Evolutionary conservation across 2,797 vertebrate species (phyloP).

Genomic region (Anguilla anguilla): DNA sequence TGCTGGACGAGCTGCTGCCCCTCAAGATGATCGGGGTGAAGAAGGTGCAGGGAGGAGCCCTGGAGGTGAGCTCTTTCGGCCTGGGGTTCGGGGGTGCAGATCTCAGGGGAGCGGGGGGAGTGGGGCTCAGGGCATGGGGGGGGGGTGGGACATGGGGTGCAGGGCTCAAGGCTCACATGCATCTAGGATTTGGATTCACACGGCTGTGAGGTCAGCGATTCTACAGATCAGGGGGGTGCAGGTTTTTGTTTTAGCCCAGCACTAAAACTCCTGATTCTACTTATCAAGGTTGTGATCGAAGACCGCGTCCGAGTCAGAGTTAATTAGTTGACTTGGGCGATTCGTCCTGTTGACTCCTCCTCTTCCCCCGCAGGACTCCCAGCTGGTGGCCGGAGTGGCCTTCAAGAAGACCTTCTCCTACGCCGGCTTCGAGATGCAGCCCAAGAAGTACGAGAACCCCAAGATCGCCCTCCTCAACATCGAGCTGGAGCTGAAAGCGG

Average conservation of each 20-base stretch:
- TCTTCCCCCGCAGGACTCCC: slow-evolving; percentile 79
- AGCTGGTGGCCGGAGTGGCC: slow-evolving; percentile 89
- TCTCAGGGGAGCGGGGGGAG: not conserved
- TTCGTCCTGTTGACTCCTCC: too few species aligned
- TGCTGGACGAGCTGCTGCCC: slow-evolving; percentile 89
- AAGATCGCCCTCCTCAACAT: slow-evolving; percentile 92
- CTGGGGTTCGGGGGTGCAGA: not conserved
- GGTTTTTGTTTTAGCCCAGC: not conserved
- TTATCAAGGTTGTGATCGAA: not conserved
- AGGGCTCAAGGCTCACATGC: not conserved
- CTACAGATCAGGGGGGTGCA: not conserved
- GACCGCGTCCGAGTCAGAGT: not conserved
- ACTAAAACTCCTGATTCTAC: not conserved
- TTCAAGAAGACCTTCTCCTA: slow-evolving; percentile 99
- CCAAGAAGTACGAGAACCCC: slow-evolving; percentile 86
- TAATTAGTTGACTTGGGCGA: too few species aligned
- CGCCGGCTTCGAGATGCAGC: slow-evolving; percentile 98
- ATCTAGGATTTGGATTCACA: not conserved
- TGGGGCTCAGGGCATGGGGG: not conserved
- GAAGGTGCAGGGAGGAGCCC: slow-evolving; percentile 94
- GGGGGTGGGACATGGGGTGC: not conserved
- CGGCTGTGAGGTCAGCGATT: not conserved
- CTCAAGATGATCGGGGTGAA: slow-evolving; percentile 99
- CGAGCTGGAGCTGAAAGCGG: slow-evolving; percentile 95
- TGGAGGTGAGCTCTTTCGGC: slow-evolving; percentile 77